These are phyloP conservation scores for Colostygia pectinataria DNA, from an alignment of 2,888 invertebrate species.

Conservation along the genomic window DNA sequence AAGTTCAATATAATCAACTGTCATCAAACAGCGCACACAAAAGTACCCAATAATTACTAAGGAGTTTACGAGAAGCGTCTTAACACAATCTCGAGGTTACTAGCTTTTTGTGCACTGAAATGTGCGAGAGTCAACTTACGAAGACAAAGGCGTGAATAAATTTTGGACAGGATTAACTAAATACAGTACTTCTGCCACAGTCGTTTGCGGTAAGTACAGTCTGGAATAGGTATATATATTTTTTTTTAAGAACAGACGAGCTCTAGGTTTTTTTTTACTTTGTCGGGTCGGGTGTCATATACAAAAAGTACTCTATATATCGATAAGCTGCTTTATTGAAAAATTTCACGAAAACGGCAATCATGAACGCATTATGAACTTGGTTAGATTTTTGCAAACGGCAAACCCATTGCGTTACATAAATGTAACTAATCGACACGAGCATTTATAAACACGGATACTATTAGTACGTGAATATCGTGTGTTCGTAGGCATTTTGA, in stretches of 20 bases:
- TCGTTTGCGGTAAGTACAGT: constrained; percentile 9
- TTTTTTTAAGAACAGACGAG: constrained; percentile 5
- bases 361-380: no score
- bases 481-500: no score
- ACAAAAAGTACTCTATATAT: no score
- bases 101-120: constrained; percentile 15
- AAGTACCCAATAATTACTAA: constrained; percentile 9
- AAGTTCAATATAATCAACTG: no score
- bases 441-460: no score
- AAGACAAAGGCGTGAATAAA: constrained; percentile 17
- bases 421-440: no score
- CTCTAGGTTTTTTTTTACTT: constrained; percentile 13
- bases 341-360: no score
- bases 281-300: no score
- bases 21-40: neutral
- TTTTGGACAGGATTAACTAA: constrained; percentile 21
- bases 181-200: constrained; percentile 16
- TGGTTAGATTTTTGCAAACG: no score
- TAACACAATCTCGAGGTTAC: constrained; percentile 3
- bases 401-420: no score
- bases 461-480: no score
- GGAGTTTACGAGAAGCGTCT: neutral
- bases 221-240: constrained; percentile 10
- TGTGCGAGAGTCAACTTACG: constrained; percentile 7
- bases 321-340: no score